Evolutionary conservation across 2,888 invertebrate species (phyloP).

Genomic region (Idaea aversata): DNA sequence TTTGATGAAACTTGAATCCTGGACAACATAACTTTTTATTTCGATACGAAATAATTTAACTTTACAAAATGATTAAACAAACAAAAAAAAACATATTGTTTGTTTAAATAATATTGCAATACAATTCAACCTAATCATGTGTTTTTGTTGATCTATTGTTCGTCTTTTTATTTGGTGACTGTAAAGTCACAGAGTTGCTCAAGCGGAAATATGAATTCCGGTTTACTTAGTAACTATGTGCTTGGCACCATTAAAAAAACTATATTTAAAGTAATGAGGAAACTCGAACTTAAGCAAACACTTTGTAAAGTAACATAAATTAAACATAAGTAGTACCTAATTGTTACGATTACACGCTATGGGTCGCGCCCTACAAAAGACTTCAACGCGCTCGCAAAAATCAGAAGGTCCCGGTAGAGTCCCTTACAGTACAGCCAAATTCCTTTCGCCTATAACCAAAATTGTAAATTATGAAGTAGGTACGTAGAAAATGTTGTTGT

Average conservation of each 20-base stretch:
- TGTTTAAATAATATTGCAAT: not conserved
- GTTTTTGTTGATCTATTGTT: not conserved
- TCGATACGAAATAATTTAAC: too few species aligned
- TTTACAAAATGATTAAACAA: not conserved
- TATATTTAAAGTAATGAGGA: not conserved
- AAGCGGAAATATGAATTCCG: not conserved
- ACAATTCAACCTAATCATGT: not conserved
- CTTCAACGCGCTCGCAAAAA: slow-evolving; percentile 42
- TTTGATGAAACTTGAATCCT: too few species aligned
- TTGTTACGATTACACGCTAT: not conserved
- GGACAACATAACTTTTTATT: too few species aligned
- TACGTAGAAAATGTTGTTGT: too few species aligned
- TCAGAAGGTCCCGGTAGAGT: not conserved
- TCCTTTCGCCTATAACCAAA: too few species aligned
- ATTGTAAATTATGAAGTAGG: too few species aligned
- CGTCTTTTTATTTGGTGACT: not conserved
- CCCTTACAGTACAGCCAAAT: not conserved
- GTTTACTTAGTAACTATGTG: not conserved
- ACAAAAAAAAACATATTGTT: not conserved
- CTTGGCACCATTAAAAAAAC: not conserved
- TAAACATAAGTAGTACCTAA: not conserved
- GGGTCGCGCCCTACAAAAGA: slow-evolving; percentile 42
- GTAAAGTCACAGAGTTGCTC: not conserved
- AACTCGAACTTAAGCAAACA: not conserved
- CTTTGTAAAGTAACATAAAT: not conserved